Evolutionary conservation across 1,140 invertebrate genomes (phyloP), one percentile per base, ranked within the genome.

Genomic region (Drosophila kikkawai): DNA sequence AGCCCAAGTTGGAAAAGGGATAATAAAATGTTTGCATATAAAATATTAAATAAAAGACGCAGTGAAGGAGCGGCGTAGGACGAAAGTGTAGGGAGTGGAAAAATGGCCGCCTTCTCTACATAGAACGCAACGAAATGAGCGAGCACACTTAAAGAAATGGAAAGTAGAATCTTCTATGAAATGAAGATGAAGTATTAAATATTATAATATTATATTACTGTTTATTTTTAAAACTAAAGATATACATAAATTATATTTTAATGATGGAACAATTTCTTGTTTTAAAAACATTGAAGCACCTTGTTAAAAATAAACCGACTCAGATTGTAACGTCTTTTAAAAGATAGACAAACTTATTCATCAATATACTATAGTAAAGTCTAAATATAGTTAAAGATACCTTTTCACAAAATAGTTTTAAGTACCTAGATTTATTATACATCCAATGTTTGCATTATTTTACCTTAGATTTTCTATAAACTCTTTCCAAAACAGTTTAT

Each of bases 1-100:
- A 68, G 47, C 17, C 19, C 37, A 59, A 60, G 67, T 68, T 64
- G 78, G 32, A 76, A 68, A 86, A 73, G 58, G 78, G 64, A 81
- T 79, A 82, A 82, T 91, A 77, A 78, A 85, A 90, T 91, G 75
- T 83, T 79, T 84, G 68, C 78, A 77, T 81, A 86, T 79, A 78
- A 80, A 81, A 90, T 76, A 61, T 79, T 76, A 81, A 83, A 83
- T 83, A 79, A 78, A 82, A 82, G 68, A 67, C 61, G 61, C 61
- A 75, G 56, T 60, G 65, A 53, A 65, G 59, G 61, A 69, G 64
- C 37, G 67, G 58, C 57, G 37, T 37, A 29, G 63, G 36, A 41
- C 53, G 53, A 22, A 39, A 56, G 19, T 39, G 53, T 39, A 56
- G 36, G 53, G 26, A 48, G 64, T 36, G 17, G 22, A 57, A 55